Conservation (phyloP, 2,888 invertebrate genomes). For the Tanytarsus gracilentus region DNA sequence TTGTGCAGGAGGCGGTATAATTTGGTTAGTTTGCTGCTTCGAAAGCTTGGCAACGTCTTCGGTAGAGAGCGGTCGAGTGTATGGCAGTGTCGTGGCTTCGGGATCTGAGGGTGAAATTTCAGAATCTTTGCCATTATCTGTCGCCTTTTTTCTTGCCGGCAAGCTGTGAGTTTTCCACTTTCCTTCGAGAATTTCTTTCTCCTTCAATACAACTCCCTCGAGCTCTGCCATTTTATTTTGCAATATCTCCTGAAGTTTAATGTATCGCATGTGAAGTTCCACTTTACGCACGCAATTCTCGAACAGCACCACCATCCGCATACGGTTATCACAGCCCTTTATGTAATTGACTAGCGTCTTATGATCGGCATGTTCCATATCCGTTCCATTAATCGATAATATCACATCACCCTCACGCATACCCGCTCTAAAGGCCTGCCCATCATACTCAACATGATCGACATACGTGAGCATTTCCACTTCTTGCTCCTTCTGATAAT, state of each 20-base stretch:
- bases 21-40: slow-evolving; percentile 38
- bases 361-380: slow-evolving; percentile 90
- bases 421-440: slow-evolving; percentile 85
- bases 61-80: slow-evolving; percentile 71
- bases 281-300: slow-evolving; percentile 94
- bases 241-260: slow-evolving; percentile 74
- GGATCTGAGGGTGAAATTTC: slow-evolving; percentile 38
- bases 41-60: slow-evolving; percentile 56
- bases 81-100: slow-evolving; percentile 48
- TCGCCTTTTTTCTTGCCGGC: slow-evolving; percentile 72
- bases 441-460: slow-evolving; percentile 88
- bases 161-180: slow-evolving; percentile 86
- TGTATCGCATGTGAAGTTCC: slow-evolving; percentile 86
- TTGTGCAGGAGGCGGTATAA: slow-evolving; percentile 45
- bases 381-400: slow-evolving; percentile 89
- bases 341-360: slow-evolving; percentile 86
- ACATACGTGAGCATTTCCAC: slow-evolving; percentile 96
- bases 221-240: slow-evolving; percentile 78
- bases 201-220: slow-evolving; percentile 69
- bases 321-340: slow-evolving; percentile 75
- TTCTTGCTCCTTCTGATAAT: slow-evolving; percentile 87
- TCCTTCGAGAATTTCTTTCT: slow-evolving; percentile 71
- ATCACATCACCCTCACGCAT: slow-evolving; percentile 96
- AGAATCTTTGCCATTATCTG: slow-evolving; percentile 40
- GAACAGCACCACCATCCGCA: slow-evolving; percentile 93